Evolutionary conservation across 2,888 invertebrate species (phyloP), one percentile per base, ranked within the genome.

Genomic region (Arrhopalites spinosus): DNA sequence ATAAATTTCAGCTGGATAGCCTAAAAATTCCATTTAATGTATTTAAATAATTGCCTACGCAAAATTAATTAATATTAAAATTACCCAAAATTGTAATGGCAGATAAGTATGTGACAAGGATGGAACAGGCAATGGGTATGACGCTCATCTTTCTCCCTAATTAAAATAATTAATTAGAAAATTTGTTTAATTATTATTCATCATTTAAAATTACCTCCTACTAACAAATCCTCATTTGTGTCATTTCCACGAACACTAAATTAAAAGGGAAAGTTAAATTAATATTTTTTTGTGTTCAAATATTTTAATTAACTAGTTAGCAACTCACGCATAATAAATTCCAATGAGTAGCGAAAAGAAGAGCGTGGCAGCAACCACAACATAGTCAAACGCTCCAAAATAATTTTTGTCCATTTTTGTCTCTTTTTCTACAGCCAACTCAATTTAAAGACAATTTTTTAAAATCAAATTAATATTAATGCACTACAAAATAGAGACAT

Each of bases 1-100:
- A 20, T 81, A 81, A 0, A 82, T 77, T 76, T 82, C 82, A 0
- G 81, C 81, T 0, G 82, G 82, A 45, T 81, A 81, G 0, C 82
- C 82, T 81, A 59, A n/a, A 59, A 59, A 53, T 53, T 2, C 53
- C 53, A 53, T 7, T 20, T 7, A n/a, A 17, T n/a, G 3, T 15
- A 45, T 45, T 45, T 45, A 45, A 11, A 45, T 45, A 45, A 45
- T 45, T 11, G 15, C 15, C 8, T 45, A n/a, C n/a, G n/a, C n/a
- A n/a, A n/a, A n/a, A n/a, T n/a, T n/a, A n/a, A n/a, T n/a, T n/a
- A n/a, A n/a, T n/a, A n/a, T n/a, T n/a, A 53, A 20, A 11, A 7
- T 29, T 76, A 81, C 82, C 82, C 36, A 81, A 56, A 1, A 82
- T 77, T 13, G 80, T 78, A 13, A 82, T 78, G 15, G 82, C 82